Conservation (phyloP, 2,888 invertebrate species). For the Sinelater perroti region DNA sequence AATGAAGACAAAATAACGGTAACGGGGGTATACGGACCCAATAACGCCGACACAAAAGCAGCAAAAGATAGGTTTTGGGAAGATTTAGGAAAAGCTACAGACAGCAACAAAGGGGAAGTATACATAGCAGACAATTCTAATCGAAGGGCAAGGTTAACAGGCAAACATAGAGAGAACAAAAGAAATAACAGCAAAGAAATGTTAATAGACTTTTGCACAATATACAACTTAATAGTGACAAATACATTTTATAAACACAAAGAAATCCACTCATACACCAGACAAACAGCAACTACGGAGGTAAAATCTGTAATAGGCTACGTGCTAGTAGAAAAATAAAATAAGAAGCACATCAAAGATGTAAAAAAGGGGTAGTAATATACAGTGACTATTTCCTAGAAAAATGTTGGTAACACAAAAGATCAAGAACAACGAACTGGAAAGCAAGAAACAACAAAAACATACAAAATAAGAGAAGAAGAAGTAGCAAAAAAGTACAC, state of each 20-base stretch:
- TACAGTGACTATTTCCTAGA: too few relatives aligned
- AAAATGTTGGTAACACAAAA: slow-evolving; percentile 14
- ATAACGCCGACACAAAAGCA: slow-evolving; percentile 16
- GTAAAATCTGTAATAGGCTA: too few relatives aligned
- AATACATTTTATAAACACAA: slow-evolving; percentile 24
- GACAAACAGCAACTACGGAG: not conserved
- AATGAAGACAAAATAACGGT: slow-evolving; percentile 16
- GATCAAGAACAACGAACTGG: slow-evolving; percentile 1
- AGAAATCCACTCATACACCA: slow-evolving; percentile 26
- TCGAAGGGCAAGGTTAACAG: too few relatives aligned
- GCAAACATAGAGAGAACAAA: slow-evolving; percentile 21
- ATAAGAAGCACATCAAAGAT: not conserved
- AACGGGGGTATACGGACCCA: slow-evolving; percentile 22
- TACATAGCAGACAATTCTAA: not conserved
- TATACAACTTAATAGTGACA: slow-evolving; percentile 20
- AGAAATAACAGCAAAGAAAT: slow-evolving; percentile 32
- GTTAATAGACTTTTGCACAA: slow-evolving; percentile 32
- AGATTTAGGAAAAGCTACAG: slow-evolving; percentile 7
- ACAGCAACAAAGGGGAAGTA: slow-evolving; percentile 17
- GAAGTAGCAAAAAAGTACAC: not conserved
- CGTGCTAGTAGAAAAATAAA: slow-evolving; percentile 15
- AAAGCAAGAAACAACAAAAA: too few relatives aligned
- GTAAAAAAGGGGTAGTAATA: too few relatives aligned
- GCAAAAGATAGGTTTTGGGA: slow-evolving; percentile 25
- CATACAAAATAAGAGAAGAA: slow-evolving; percentile 6